These are phyloP conservation scores for Phenacoccus solenopsis DNA, from an alignment of 1,140 invertebrate genomes.

Conservation along the genomic window DNA sequence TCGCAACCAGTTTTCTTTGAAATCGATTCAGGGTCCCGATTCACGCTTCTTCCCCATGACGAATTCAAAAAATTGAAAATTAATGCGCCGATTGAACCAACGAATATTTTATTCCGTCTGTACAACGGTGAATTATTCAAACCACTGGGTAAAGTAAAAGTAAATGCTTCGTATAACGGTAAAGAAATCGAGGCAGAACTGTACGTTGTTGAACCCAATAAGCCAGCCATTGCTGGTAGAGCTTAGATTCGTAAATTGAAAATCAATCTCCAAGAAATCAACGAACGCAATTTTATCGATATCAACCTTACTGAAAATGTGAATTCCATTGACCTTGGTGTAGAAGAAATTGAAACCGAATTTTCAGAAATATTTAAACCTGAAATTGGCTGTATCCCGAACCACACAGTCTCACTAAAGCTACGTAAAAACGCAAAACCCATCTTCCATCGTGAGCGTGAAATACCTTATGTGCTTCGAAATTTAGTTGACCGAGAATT, in stretches of 20 bases:
- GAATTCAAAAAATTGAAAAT: not conserved
- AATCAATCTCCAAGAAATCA: constrained; percentile 19
- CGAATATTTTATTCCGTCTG: constrained; percentile 22
- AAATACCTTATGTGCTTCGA: not conserved
- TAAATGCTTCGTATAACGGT: not conserved
- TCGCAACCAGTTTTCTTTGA: constrained; percentile 7
- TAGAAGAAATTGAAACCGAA: not conserved
- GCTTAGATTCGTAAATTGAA: constrained; percentile 23
- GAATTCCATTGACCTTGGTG: not conserved
- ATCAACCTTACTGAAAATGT: not conserved
- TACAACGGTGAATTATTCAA: constrained; percentile 24
- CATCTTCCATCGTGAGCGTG: not conserved
- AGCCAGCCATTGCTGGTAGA: not conserved
- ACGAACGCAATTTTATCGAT: too few species aligned
- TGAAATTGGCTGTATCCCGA: not conserved
- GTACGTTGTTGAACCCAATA: not conserved
- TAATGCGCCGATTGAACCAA: not conserved
- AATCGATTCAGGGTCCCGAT: constrained; percentile 19
- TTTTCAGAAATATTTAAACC: not conserved
- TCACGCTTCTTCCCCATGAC: not conserved
- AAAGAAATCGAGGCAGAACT: not conserved
- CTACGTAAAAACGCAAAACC: constrained; percentile 13
- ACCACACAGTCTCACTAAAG: not conserved
- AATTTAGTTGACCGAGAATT: not conserved
- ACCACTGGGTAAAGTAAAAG: constrained; percentile 18